Base-by-base conservation (phyloP, 2,797 vertebrate species). In the Gallinago nigripennis region DNA sequence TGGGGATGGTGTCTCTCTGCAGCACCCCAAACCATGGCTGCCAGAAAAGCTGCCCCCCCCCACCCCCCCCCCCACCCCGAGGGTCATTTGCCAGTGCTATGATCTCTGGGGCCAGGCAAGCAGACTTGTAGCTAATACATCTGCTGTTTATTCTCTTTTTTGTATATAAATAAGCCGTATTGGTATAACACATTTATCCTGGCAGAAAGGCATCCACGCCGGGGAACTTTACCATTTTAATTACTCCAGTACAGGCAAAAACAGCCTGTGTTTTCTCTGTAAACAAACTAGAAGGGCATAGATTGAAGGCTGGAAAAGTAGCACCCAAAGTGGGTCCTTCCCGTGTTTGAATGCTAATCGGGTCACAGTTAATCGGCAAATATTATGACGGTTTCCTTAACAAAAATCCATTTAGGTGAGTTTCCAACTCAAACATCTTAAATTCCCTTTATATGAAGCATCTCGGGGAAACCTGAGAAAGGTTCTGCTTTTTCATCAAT, bases 401-500 rank as follows among this genome's bases (percentile, higher is more conserved):
- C 60, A 86, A 83, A 94, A 84, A 30, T 31, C 45, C 30, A 24
- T 76, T 94, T 81, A 50, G 45, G 33, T 72, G 83, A 41, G 37
- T 86, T 94, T 93, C 75, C 75, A 80, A 3, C n/a, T 58, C 63
- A 93, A 82, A 82, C 41, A 86, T 76, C 64, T 60, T 16, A 33
- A 84, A 70, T 43, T 79, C 25, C 14, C 15, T 89, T 73, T 90
- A 84, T 70, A 58, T 35, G 88, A 56, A 84, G 24, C n/a, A 37
- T 82, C 58, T 65, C 5, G 0, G 63, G 43, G 66, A 86, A 92
- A 90, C 39, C 9, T 11, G 65, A 56, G 77, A 11, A 43, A 81
- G 45, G 16, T 43, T 86, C 69, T 71, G 65, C 45, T 64, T 73
- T 77, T 93, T 45, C 61, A 30, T 68, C 30, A 30, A 9, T 13